Percentiles rank a stretch among this genome's conserved stretches.
Evolutionary conservation across 2,888 invertebrate genomes (phyloP).

Genomic region (Lordiphosa fenestrarum): DNA sequence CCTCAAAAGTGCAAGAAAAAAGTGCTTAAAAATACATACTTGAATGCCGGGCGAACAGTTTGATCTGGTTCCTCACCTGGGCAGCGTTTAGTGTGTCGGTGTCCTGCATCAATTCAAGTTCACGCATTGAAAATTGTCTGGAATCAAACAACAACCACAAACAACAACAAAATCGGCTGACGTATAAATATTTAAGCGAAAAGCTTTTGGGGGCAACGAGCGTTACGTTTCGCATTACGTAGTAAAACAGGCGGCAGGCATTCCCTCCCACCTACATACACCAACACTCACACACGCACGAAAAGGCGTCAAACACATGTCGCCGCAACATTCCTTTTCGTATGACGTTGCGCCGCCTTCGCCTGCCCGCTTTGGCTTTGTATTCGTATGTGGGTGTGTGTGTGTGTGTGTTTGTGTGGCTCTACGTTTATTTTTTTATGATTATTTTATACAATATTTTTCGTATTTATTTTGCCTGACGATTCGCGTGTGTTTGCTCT

Average conservation of each 20-base stretch:
- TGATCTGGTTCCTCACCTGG: constrained; percentile 23
- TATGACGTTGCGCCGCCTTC: constrained; percentile 33
- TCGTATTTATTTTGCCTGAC: constrained; percentile 55
- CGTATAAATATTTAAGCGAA: constrained; percentile 17
- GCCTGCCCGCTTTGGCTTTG: constrained; percentile 5
- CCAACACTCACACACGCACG: constrained; percentile 18
- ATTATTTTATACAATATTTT: constrained; percentile 43
- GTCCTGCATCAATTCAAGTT: constrained; percentile 38
- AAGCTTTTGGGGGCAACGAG: constrained; percentile 12
- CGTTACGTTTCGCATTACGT: constrained; percentile 61
- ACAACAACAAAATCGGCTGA: constrained; percentile 36
- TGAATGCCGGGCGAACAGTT: constrained; percentile 25
- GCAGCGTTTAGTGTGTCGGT: constrained; percentile 35
- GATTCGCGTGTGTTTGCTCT: constrained; percentile 64
- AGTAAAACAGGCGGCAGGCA: constrained; percentile 40
- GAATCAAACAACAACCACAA: constrained; percentile 27
- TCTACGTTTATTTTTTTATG: constrained; percentile 38
- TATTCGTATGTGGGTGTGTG: constrained; percentile 28
- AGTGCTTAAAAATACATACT: constrained; percentile 38
- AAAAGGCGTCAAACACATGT: constrained; percentile 54
- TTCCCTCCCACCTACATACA: background rate
- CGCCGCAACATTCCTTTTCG: constrained; percentile 56
- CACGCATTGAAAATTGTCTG: constrained; percentile 19
- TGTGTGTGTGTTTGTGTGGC: constrained; percentile 10
- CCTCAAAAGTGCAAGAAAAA: constrained; percentile 11